A percentile compares a stretch with the other conserved stretches of the same genome.
Conservation (phyloP, 2,888 invertebrate genomes). For the Macrophya annulata region DNA sequence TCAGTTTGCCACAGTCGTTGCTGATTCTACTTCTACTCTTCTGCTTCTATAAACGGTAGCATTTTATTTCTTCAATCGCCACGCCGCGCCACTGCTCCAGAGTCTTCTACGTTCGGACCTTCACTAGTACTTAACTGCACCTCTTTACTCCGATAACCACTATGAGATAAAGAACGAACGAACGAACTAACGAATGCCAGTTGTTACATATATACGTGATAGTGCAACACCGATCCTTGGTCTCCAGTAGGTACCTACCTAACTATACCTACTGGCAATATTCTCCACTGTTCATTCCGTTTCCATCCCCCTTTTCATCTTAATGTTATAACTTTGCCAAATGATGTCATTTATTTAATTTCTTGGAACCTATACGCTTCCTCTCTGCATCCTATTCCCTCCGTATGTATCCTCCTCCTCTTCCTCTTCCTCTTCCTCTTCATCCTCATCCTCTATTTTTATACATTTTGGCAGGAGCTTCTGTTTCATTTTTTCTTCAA, state of each 20-base stretch:
- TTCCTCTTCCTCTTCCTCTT: too few species aligned
- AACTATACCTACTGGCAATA: constrained; percentile 72
- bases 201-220: constrained; percentile 62
- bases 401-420: too few species aligned
- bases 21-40: background rate
- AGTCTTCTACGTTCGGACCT: background rate
- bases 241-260: constrained; percentile 58
- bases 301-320: constrained; percentile 43
- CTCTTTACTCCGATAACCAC: background rate
- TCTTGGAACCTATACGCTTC: constrained; percentile 67
- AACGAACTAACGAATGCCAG: constrained; percentile 59
- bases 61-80: constrained; percentile 60
- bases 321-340: constrained; percentile 76
- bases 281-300: constrained; percentile 61
- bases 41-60: constrained; percentile 58
- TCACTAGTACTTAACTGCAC: background rate
- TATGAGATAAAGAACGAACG: constrained; percentile 60
- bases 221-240: constrained; percentile 6
- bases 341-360: constrained; percentile 76
- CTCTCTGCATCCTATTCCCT: constrained; percentile 47
- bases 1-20: background rate
- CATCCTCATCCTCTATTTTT: too few species aligned
- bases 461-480: constrained; percentile 4
- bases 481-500: background rate
- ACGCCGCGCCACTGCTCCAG: too few species aligned